Evolutionary conservation across 2,113 vertebrate genomes (phyloP).

Genomic region (Rhea pennata): DNA sequence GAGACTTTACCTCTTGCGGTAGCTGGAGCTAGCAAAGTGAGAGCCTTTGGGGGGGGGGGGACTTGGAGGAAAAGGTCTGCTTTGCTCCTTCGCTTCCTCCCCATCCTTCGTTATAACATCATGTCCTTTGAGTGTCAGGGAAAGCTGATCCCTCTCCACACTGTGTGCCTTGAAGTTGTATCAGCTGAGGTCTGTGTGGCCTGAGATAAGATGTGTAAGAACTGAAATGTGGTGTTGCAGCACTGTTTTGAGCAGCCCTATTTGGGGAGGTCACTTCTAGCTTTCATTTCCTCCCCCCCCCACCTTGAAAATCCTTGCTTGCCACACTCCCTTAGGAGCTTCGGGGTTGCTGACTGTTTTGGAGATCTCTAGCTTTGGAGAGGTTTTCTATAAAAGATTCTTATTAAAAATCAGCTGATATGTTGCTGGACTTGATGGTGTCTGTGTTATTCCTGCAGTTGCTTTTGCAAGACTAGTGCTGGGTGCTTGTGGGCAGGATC

Average conservation of each 20-base stretch:
- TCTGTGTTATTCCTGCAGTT: background rate
- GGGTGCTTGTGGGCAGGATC: background rate
- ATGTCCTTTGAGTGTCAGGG: fast-evolving
- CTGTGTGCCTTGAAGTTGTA: background rate
- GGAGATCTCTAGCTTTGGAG: background rate
- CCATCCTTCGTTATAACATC: background rate
- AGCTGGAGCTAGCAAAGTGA: background rate
- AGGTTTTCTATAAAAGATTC: background rate
- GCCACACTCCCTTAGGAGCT: background rate
- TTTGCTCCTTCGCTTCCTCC: background rate
- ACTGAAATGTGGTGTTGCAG: background rate
- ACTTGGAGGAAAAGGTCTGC: background rate
- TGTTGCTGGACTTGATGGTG: background rate
- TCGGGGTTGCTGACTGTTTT: background rate
- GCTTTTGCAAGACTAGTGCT: background rate
- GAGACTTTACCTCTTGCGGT: fast-evolving
- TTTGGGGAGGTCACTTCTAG: background rate
- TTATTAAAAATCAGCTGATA: background rate
- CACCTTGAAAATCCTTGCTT: background rate
- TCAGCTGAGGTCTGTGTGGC: background rate
- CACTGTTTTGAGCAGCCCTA: background rate
- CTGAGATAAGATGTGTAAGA: fast-evolving
- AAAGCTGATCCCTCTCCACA: background rate
- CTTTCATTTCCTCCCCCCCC: background rate
- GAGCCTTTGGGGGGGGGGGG: background rate